Percentiles rank a stretch among this genome's conserved stretches.
Conservation (phyloP, 2,888 invertebrate species). For the Ennomos quercinarius region DNA sequence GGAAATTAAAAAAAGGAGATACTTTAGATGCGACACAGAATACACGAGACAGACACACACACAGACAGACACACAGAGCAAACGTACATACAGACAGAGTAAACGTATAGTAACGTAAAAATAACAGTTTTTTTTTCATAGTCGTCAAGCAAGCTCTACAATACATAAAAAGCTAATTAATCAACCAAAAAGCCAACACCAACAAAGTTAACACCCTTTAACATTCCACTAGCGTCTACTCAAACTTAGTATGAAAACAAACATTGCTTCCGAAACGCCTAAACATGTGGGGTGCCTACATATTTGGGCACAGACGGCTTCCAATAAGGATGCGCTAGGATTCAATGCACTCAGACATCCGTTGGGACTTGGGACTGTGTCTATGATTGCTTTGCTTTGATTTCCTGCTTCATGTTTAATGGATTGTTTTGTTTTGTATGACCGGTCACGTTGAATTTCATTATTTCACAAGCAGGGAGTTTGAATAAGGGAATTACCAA, state of each 20-base stretch:
- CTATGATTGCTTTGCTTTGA: conserved; percentile 61
- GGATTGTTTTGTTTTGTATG: conserved; percentile 36
- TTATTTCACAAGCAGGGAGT: too few species aligned
- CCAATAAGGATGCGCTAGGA: conserved; percentile 54
- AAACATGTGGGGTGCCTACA: conserved; percentile 28
- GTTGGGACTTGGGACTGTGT: conserved; percentile 61
- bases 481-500: too few species aligned
- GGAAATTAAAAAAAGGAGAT: too few species aligned
- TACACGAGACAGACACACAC: too few species aligned
- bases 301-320: conserved; percentile 47
- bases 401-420: conserved; percentile 62
- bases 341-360: conserved; percentile 75
- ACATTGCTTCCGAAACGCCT: conserved; percentile 31
- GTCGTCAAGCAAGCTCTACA: neutral
- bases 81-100: too few species aligned
- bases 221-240: conserved; percentile 33
- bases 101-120: too few species aligned
- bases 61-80: too few species aligned
- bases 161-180: neutral
- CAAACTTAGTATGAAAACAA: conserved; percentile 25
- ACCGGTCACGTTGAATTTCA: conserved; percentile 6
- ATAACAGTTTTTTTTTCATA: too few species aligned
- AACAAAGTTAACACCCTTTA: conserved; percentile 25
- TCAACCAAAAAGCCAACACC: neutral
- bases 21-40: too few species aligned